These are phyloP conservation scores for Oscheius sp. DNA, from an alignment of 2,888 invertebrate genomes.

Conservation along the genomic window DNA sequence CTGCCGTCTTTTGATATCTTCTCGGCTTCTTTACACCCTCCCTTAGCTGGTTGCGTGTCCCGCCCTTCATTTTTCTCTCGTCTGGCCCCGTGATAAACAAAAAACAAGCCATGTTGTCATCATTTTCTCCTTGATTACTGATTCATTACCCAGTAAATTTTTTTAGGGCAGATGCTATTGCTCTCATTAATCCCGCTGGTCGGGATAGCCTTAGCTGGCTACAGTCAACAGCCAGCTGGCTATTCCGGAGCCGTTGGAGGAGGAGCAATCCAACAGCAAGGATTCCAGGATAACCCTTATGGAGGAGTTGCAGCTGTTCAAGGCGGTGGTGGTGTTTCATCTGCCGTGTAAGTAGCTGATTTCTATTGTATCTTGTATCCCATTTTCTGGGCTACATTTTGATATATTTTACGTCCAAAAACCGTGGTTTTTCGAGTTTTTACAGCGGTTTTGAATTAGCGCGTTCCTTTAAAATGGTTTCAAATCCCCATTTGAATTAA, in stretches of 20 bases:
- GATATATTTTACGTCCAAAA: no score
- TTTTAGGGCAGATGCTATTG: conserved; percentile 15
- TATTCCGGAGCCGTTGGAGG: not conserved
- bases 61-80: not conserved
- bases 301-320: conserved; percentile 20
- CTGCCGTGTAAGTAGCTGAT: conserved; percentile 19
- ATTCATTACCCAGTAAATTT: not conserved
- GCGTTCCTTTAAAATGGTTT: no score
- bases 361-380: no score
- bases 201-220: conserved; percentile 31
- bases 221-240: conserved; percentile 13
- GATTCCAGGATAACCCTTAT: not conserved
- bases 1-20: not conserved
- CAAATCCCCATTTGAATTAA: no score
- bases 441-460: not conserved
- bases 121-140: not conserved
- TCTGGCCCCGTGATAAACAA: not conserved
- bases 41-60: not conserved
- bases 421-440: no score
- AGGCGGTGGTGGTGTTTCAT: conserved; percentile 16
- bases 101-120: not conserved
- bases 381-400: no score
- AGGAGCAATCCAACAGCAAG: not conserved
- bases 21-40: not conserved
- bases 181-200: conserved; percentile 24